Evolutionary conservation across 1,140 invertebrate species (phyloP), one percentile per base, ranked within the genome.

Genomic region (Drosophila persimilis): DNA sequence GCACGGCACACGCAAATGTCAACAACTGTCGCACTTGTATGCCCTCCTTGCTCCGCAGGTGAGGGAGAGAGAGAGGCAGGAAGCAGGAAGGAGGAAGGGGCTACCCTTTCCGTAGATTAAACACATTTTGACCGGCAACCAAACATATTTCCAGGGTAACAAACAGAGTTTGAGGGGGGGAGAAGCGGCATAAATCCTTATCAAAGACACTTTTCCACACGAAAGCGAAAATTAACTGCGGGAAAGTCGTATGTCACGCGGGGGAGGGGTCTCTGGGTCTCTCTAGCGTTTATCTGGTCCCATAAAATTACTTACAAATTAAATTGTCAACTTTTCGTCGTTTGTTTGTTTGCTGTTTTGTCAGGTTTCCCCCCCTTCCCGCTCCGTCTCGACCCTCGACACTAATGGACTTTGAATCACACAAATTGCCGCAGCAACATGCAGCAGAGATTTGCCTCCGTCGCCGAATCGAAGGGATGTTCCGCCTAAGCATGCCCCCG

Each of bases 341-440:
- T 55, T 51, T 53, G 45, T 39, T 35, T 43, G 39, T 39, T 20
- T 63, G 24, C 24, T 44, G 22, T 29, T 45, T 26, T 41, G 43
- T 45, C 43, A 47, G 51, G 65, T 69, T 44, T 69, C 66, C 67
- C 61, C 69, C 53, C 56, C 60, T 24, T 24, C 51, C 74, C 76
- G 74, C 80, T 67, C 66, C 78, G 75, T 75, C 44, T 77, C 67
- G 69, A 58, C 66, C 60, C 54, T 45, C 57, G 58, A 86, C 77
- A 88, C 83, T 88, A 88, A 88, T 88, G 83, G 83, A 88, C 72
- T 83, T 88, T 76, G 63, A 88, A 86, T 84, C 59, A 54, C 57
- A 39, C 35, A 39, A 78, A 62, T 57, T 79, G 72, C 57, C 53
- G 46, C 35, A 39, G 35, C 35, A 13, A 54, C 24, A 60, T 48